Base-by-base conservation (phyloP, 2,888 invertebrate species). In the Notodonta ziczac region DNA sequence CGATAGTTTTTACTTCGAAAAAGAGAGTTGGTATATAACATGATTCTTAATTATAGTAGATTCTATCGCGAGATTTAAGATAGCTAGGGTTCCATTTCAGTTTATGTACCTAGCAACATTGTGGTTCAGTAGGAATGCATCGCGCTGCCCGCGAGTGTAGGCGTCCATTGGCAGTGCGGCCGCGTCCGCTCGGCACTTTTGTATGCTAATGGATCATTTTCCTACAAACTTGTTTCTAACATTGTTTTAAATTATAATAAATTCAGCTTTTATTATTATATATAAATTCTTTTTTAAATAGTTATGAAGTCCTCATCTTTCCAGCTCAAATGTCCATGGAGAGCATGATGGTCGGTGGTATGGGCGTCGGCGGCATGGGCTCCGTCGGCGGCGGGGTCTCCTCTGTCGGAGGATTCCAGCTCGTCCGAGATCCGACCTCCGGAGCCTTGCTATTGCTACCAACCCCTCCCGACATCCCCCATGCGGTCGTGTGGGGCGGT, bases 401-500 rank as follows among this genome's bases (percentile, higher is more conserved):
- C 89, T 93, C 96, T 94, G 82, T 97, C 63, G 96, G 97, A 63
- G 98, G 98, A 63, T 97, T 96, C 89, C 98, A 98, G 90, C 94
- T 98, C 81, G 96, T 97, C 58, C 95, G 98, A 69, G 98, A 98
- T 85, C 97, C 98, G 42, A 95, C 96, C 32, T 97, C 97, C 5
- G 98, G 98, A 55, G 97, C 97, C 75, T 94, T 97, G 66, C 95
- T 97, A 70, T 95, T 97, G 69, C 94, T 97, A 74, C 97, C 97
- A 55, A 95, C 97, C 48, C 95, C 97, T 55, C 96, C 88, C 4
- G 96, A 96, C 79, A 91, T 96, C 68, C 96, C 96, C 69, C 96
- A 96, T 83, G 94, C 96, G 0, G 96, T 97, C 54, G 95, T 97
- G 24, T 97, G 96, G 96, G 96, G 96, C 50, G 95, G 96, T 76